Percentiles rank a stretch among this genome's conserved stretches.
These are phyloP conservation scores for Drosophila ogumai DNA, from an alignment of 1,140 invertebrate species.

Conservation along the genomic window DNA sequence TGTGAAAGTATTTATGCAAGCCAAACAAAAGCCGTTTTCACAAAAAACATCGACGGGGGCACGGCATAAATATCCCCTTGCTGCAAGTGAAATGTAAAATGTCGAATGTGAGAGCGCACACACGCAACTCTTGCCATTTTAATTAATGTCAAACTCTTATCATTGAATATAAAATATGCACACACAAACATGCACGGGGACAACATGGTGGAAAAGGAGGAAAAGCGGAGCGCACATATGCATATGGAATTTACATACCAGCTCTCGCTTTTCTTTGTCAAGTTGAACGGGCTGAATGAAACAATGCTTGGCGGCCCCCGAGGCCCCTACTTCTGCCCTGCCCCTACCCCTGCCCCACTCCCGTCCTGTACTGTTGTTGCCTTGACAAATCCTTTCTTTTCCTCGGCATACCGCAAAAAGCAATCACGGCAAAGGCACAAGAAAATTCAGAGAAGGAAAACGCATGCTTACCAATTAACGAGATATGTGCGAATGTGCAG, in stretches of 20 bases:
- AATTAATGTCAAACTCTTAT: constrained; percentile 74
- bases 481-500: constrained; percentile 69
- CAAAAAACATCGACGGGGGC: constrained; percentile 19
- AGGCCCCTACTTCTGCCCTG: neutral
- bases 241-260: constrained; percentile 72
- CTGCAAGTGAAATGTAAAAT: constrained; percentile 64
- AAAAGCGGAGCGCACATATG: constrained; percentile 33
- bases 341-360: neutral
- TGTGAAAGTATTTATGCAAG: constrained; percentile 56
- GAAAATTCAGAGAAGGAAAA: constrained; percentile 62
- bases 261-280: constrained; percentile 70
- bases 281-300: constrained; percentile 64
- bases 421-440: constrained; percentile 72
- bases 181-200: constrained; percentile 5
- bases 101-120: constrained; percentile 53
- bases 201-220: neutral
- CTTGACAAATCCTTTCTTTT: constrained; percentile 66
- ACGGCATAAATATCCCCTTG: constrained; percentile 51
- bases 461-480: constrained; percentile 73
- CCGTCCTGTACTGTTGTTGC: constrained; percentile 17
- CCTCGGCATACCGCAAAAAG: constrained; percentile 70
- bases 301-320: constrained; percentile 31
- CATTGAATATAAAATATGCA: constrained; percentile 70
- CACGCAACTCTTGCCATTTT: constrained; percentile 72
- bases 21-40: constrained; percentile 56